A percentile compares a stretch with the other conserved stretches of the same genome.
Evolutionary conservation across 2,113 vertebrate genomes (phyloP).

Genomic region (Bufo gargarizans): DNA sequence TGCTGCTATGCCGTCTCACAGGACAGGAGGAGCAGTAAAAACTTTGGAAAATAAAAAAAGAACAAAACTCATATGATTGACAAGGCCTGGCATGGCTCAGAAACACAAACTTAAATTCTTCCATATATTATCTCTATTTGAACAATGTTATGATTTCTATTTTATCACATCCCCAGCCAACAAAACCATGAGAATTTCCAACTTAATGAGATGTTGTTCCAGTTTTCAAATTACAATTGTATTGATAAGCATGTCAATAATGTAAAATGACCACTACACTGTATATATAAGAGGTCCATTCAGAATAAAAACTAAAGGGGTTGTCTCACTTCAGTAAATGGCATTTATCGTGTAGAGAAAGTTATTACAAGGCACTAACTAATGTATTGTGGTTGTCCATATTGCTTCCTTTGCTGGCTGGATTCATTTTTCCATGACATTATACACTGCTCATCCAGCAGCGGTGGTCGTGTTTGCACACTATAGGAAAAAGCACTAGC

Average conservation of each 20-base stretch:
- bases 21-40: background rate
- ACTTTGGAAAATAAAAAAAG: constrained; percentile 25
- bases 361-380: no score
- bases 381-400: no score
- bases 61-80: constrained; percentile 20
- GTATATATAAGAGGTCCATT: no score
- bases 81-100: constrained; percentile 14
- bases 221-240: background rate
- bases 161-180: background rate
- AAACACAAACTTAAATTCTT: background rate
- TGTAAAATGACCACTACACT: background rate
- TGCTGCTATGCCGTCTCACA: background rate
- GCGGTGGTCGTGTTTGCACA: no score
- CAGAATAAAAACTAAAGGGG: no score
- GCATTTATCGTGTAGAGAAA: no score
- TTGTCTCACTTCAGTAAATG: no score
- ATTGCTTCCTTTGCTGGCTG: no score
- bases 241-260: background rate
- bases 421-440: no score
- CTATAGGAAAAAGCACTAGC: no score
- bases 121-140: background rate
- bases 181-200: background rate
- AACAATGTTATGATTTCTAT: background rate
- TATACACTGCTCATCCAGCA: no score
- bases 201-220: background rate